These are phyloP conservation scores for Sclerodermus sp. DNA, from an alignment of 2,888 invertebrate species.

Conservation along the genomic window DNA sequence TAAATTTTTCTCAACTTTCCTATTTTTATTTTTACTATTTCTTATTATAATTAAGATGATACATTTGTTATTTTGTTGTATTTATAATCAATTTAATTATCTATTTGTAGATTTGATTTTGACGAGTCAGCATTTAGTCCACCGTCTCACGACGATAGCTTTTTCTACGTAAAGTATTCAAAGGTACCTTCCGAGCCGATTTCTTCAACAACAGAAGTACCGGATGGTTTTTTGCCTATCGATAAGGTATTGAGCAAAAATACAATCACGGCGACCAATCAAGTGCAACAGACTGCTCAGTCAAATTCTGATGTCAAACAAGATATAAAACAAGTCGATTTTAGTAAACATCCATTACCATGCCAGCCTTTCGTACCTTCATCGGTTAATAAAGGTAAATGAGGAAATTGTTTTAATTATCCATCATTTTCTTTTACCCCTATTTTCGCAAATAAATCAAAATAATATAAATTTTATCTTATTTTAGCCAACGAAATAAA, in stretches of 20 bases:
- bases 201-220: too few species aligned
- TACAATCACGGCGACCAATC: conserved; percentile 12
- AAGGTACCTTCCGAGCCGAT: conserved; percentile 26
- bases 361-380: conserved; percentile 61
- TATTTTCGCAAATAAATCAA: not conserved
- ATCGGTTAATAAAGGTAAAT: conserved; percentile 35
- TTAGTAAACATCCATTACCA: conserved; percentile 70
- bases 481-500: conserved; percentile 23
- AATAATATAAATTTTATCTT: too few species aligned
- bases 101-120: conserved; percentile 61
- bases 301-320: conserved; percentile 15
- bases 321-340: conserved; percentile 44
- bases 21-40: not conserved
- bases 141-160: conserved; percentile 74
- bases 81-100: conserved; percentile 23
- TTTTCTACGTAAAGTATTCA: conserved; percentile 69
- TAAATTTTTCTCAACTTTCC: not conserved
- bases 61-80: not conserved
- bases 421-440: too few species aligned
- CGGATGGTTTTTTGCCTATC: conserved; percentile 41
- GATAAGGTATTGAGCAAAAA: conserved; percentile 37
- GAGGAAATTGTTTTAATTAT: not conserved
- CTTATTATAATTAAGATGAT: too few species aligned
- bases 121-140: conserved; percentile 68
- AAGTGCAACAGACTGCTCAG: conserved; percentile 7